These are phyloP conservation scores for Branchipolynoe longqiensis DNA, from an alignment of 2,888 invertebrate genomes.

Conservation along the genomic window DNA sequence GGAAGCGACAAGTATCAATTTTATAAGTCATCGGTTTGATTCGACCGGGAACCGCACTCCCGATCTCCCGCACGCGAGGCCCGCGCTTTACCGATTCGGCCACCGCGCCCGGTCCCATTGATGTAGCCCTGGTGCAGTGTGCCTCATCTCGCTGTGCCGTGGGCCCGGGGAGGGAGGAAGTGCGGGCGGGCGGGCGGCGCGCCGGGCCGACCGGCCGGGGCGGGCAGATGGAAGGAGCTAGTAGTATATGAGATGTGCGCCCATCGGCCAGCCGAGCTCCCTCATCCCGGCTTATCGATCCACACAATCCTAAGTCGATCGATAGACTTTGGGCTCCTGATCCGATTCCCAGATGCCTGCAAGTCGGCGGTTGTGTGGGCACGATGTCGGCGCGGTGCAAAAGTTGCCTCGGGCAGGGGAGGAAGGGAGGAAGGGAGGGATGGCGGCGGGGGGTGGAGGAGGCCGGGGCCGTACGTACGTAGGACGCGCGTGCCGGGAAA, in stretches of 20 bases:
- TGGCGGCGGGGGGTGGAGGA: background rate
- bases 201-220: too few relatives aligned
- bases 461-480: background rate
- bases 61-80: too few relatives aligned
- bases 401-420: constrained; percentile 8
- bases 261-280: constrained; percentile 33
- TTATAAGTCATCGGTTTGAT: too few relatives aligned
- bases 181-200: too few relatives aligned
- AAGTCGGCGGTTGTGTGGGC: background rate
- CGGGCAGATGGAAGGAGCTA: background rate
- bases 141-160: too few relatives aligned
- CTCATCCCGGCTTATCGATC: constrained; percentile 54
- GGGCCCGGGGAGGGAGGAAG: too few relatives aligned
- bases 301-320: constrained; percentile 47
- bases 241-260: constrained; percentile 24
- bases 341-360: constrained; percentile 47
- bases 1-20: too few relatives aligned
- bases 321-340: constrained; percentile 53
- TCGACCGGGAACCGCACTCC: too few relatives aligned
- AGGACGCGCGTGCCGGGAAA: background rate
- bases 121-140: too few relatives aligned
- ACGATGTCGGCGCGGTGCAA: background rate
- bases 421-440: background rate
- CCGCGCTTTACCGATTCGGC: too few relatives aligned
- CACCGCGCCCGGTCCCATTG: too few relatives aligned